Conservation (phyloP, 2,888 invertebrate genomes). For the Hirudinaria manillensis region DNA sequence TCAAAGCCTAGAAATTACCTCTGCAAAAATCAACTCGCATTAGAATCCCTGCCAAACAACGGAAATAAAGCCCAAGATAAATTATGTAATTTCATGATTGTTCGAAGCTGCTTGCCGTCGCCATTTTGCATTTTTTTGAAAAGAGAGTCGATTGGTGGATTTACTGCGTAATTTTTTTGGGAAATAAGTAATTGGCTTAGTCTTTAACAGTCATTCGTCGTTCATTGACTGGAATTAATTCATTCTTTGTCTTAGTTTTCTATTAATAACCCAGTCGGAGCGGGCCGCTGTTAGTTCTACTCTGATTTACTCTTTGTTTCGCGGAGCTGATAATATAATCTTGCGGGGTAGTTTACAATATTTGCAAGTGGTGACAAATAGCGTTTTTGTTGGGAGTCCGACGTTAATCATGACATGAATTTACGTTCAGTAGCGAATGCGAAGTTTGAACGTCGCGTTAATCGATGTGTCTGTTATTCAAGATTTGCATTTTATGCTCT, state of each 20-base stretch:
- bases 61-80: constrained; percentile 13
- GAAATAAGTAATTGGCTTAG: constrained; percentile 9
- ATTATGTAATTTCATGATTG: constrained; percentile 15
- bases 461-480: too few relatives aligned
- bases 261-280: constrained; percentile 27
- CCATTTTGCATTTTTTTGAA: constrained; percentile 33
- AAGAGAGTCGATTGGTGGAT: neutral
- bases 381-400: neutral
- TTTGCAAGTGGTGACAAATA: neutral
- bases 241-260: constrained; percentile 16
- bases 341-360: neutral
- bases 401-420: neutral
- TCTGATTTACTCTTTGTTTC: neutral
- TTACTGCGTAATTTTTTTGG: neutral
- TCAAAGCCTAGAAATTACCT: neutral
- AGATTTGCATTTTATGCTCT: too few relatives aligned
- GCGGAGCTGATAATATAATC: neutral
- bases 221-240: constrained; percentile 16
- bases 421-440: neutral
- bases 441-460: neutral
- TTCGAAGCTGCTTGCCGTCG: constrained; percentile 21
- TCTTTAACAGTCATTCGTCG: neutral
- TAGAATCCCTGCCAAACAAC: neutral
- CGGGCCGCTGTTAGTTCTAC: constrained; percentile 32
- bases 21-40: constrained; percentile 2